Evolutionary conservation across 2,888 invertebrate species (phyloP).

Genomic region (Acanthosoma haemorrhoidale): DNA sequence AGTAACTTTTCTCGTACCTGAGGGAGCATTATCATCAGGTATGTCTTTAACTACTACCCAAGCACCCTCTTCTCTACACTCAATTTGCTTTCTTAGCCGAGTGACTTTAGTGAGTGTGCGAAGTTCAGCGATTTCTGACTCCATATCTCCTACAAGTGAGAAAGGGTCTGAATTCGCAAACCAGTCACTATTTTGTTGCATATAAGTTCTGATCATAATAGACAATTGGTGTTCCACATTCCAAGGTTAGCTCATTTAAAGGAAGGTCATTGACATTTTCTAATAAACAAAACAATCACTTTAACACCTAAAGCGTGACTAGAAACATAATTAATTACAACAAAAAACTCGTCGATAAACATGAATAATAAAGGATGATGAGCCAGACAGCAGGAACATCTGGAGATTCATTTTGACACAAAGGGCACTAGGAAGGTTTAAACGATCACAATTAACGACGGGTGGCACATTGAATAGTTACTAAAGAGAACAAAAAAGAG

Average conservation of each 20-base stretch:
- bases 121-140: conserved; percentile 37
- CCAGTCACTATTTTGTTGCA: conserved; percentile 25
- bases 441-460: background rate
- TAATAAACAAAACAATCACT: background rate
- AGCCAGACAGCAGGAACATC: conserved; percentile 1
- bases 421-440: background rate
- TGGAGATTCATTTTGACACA: background rate
- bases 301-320: background rate
- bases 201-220: conserved; percentile 21
- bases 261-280: background rate
- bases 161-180: conserved; percentile 32
- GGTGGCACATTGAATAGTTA: background rate
- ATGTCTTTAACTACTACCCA: conserved; percentile 36
- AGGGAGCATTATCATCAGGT: conserved; percentile 30
- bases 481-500: background rate
- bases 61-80: conserved; percentile 34
- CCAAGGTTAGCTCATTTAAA: conserved; percentile 1
- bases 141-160: conserved; percentile 30
- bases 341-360: background rate
- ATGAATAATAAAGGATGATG: background rate
- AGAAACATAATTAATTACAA: background rate
- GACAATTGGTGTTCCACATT: background rate
- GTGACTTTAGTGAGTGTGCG: conserved; percentile 36
- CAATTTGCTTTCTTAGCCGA: conserved; percentile 34
- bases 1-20: conserved; percentile 33